Conservation (phyloP, 2,797 vertebrate genomes). For the Schizothorax lantsangensis region DNA sequence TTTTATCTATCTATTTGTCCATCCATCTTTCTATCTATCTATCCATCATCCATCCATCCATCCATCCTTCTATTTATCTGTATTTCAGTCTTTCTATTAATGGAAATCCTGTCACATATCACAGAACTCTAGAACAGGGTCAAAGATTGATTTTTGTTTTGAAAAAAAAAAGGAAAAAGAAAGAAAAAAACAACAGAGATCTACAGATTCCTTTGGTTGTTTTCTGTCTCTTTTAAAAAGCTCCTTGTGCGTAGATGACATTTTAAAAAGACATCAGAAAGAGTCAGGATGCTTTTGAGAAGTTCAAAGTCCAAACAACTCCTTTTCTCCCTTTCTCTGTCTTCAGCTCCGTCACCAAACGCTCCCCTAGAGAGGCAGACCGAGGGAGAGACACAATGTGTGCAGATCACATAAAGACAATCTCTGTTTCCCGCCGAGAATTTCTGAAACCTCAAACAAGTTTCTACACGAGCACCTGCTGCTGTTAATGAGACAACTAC, state of each 20-base stretch:
- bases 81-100: slow-evolving; percentile 33
- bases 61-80: not conserved
- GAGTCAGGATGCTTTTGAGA: slow-evolving; percentile 17
- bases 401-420: slow-evolving; percentile 31
- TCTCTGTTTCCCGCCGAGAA: slow-evolving; percentile 27
- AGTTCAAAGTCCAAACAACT: slow-evolving; percentile 40
- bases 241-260: slow-evolving; percentile 25
- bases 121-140: slow-evolving; percentile 1
- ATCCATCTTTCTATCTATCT: too few relatives aligned
- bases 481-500: slow-evolving; percentile 26
- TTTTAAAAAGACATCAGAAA: slow-evolving; percentile 39
- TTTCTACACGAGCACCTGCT: slow-evolving; percentile 23
- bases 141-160: not conserved
- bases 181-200: slow-evolving; percentile 9
- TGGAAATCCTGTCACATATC: slow-evolving; percentile 16
- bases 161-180: not conserved
- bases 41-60: too few relatives aligned
- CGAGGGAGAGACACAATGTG: slow-evolving; percentile 2
- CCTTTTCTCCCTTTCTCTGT: slow-evolving; percentile 8
- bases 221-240: slow-evolving; percentile 32
- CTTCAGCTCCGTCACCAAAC: slow-evolving; percentile 5
- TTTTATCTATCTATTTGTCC: not conserved
- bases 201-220: slow-evolving; percentile 30
- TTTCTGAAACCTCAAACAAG: slow-evolving; percentile 21
- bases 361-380: slow-evolving; percentile 16